Base-by-base conservation (phyloP, 2,888 invertebrate species). In the Deilephila porcellus region DNA sequence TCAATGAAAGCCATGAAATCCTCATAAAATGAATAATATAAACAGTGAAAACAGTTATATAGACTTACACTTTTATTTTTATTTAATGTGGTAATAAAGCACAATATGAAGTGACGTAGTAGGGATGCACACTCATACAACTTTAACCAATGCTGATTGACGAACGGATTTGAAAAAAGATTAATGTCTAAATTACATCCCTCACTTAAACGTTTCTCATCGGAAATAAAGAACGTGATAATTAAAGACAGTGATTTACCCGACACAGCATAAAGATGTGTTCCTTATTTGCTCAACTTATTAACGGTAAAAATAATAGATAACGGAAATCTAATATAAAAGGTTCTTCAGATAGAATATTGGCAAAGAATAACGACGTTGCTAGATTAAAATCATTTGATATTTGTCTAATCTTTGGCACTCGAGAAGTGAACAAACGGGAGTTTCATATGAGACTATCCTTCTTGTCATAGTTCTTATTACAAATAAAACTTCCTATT, bases 401-500 rank as follows among this genome's bases (percentile, higher is more conserved):
- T n/a, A 56, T 56, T 56, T 56, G 56, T 56, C 56, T 56, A n/a
- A 56, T 56, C 56, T 56, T n/a, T 56, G 56, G 56, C 56, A n/a
- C 56, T n/a, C 56, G 56, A 56, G 19, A 56, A 56, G 56, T 56
- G 56, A 56, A n/a, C 56, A n/a, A 56, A 56, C n/a, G 56, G n/a
- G 56, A 56, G 56, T 56, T 56, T 56, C 56, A 56, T n/a, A n/a
- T 56, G 56, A 56, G 56, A n/a, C 56, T 3, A 56, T 56, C n/a
- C 56, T n/a, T 56, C 56, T 19, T 56, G 56, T n/a, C 56, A 56
- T n/a, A 56, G 56, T 56, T 56, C 19, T n/a, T 56, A 56, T 56
- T 56, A 56, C 56, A 56, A n/a, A 56, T 56, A 56, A 56, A 5
- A n/a, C 19, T 19, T 53, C 53, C 8, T 56, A 56, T 56, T n/a